Percentiles rank a stretch among this genome's conserved stretches.
These are phyloP conservation scores for Mayetiola destructor DNA, from an alignment of 2,888 invertebrate genomes.

Conservation along the genomic window DNA sequence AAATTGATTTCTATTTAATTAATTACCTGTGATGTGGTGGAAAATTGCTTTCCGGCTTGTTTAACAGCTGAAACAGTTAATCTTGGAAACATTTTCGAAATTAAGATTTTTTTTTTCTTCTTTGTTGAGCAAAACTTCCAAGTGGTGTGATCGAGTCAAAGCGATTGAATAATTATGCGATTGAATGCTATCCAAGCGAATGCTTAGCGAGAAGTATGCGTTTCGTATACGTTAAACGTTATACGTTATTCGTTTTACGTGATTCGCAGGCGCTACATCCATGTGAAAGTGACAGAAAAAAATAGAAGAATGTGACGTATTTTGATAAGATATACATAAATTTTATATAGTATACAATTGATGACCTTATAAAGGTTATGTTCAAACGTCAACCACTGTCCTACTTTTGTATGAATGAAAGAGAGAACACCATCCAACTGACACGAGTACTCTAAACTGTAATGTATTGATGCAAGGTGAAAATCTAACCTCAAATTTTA, in stretches of 20 bases:
- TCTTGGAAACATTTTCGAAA: conserved; percentile 14
- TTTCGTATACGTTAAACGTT: no score
- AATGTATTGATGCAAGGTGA: not conserved
- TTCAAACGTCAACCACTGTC: conserved; percentile 6
- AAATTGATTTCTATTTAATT: no score
- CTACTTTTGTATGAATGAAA: not conserved
- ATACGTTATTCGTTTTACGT: no score
- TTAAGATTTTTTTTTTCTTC: not conserved
- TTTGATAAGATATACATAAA: no score
- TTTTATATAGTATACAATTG: no score
- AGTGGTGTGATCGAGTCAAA: not conserved
- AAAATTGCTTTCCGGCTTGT: conserved; percentile 45
- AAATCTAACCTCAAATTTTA: not conserved
- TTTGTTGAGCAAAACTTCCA: no score
- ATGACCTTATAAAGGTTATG: conserved; percentile 9
- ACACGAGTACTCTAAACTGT: not conserved
- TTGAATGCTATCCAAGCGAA: no score
- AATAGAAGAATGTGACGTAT: not conserved
- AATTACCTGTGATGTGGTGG: conserved; percentile 44
- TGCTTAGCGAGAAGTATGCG: not conserved
- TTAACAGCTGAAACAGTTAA: conserved; percentile 7
- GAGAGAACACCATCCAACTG: not conserved
- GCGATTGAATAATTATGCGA: conserved; percentile 7
- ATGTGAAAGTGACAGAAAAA: no score
- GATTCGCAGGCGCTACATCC: conserved; percentile 3